Base-by-base conservation (phyloP, 1,140 invertebrate genomes). In the Triops longicaudatus region DNA sequence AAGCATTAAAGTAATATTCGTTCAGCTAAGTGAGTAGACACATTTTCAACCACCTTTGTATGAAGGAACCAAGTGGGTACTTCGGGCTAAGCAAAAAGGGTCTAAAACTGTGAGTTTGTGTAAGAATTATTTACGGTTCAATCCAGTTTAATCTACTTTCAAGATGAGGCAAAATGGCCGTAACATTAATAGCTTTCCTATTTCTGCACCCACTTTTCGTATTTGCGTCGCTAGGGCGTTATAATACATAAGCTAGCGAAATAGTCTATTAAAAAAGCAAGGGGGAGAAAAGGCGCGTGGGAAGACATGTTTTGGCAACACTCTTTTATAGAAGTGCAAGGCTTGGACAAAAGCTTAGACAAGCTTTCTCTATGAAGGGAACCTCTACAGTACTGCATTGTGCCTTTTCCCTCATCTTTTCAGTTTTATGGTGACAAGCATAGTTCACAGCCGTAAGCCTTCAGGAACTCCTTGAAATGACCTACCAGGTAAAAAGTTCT, bases 281-380 rank as follows among this genome's bases (percentile, higher is more conserved):
- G 50, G 50, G 17, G 3, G 50, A 63, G 22, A 6, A n/a, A 63
- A 3, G 6, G 22, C 50, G 50, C 50, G 50, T 63, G 50, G 50
- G 50, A 63, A 63, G 50, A 63, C 50, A 63, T 63, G 50, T 63
- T 63, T 63, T 63, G 50, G 50, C 50, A 63, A 63, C 50, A 63
- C 22, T 44, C 43, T 63, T 63, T 63, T 63, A 22, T 63, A 22
- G 14, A 63, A 63, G 22, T 63, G 50, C 50, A 63, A 0, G 50
- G 50, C 14, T 6, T 63, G 50, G 50, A 63, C 50, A 63, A 63
- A 63, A 63, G 50, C 50, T 22, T 63, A 22, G 22, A 63, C 50
- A 63, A 63, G 50, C 50, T 63, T 63, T 63, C 2, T 37, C 31
- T 37, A 37, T 37, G n/a, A 37, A 37, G 31, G 31, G 31, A 37